Evolutionary conservation across 30 jellyfish, hydroid and myxozoan species (phyloP), one percentile per base, ranked within the genome.

Genomic region (Phacellophora camtschatica): DNA sequence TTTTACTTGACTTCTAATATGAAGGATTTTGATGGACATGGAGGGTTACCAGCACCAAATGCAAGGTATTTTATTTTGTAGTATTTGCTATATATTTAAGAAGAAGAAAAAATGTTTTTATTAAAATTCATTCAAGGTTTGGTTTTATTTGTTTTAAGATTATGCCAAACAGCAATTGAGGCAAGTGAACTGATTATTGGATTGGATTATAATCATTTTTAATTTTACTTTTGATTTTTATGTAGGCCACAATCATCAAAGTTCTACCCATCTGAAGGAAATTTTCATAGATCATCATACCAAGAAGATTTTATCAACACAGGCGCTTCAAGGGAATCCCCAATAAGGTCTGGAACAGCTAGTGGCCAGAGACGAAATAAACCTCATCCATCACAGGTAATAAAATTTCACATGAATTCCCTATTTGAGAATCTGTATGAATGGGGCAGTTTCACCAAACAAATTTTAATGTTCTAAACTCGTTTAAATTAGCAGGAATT

Each of bases 341-440:
- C 70, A 9, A 33, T 12, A 36, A 72, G 89, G 41, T 37, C 85
- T 24, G 90, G 79, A 53, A 42, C 82, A 6, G 84, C 79, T 8
- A 54, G 75, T 35, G 86, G 82, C 1, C 43, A 66, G 25, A 85
- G 84, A 24, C 55, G 81, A 33, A 85, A 85, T 33, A 85, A 85
- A 8, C 96, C 96, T 5, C 96, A 85, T 42, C 96, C 96, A 49
- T 53, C 56, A 5, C 75, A 83, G 89, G 95, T 83, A 55, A n/a
- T 71, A 1, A 19, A n/a, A n/a, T n/a, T n/a, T n/a, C n/a, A n/a
- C n/a, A n/a, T n/a, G n/a, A n/a, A n/a, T n/a, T n/a, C n/a, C n/a
- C n/a, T n/a, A n/a, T n/a, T n/a, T n/a, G n/a, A n/a, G n/a, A n/a
- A n/a, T n/a, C n/a, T n/a, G n/a, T n/a, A n/a, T n/a, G n/a, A n/a